Evolutionary conservation across 2,888 invertebrate genomes (phyloP).

Genomic region (Ectobius pallidus): DNA sequence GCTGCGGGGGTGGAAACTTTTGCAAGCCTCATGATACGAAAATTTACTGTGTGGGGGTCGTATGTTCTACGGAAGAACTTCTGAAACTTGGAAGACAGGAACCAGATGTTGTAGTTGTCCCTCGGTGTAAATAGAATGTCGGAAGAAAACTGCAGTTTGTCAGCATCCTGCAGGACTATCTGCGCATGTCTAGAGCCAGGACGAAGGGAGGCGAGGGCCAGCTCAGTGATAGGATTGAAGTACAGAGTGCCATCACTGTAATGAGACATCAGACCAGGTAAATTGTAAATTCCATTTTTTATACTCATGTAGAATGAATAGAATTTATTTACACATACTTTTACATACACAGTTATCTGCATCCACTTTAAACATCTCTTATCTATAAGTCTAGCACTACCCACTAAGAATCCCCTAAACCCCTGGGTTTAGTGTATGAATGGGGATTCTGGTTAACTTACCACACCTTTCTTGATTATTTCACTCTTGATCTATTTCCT

Average conservation of each 20-base stretch:
- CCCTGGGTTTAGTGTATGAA: no score
- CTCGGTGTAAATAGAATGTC: conserved; percentile 72
- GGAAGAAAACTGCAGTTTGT: conserved; percentile 77
- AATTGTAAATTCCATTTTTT: no score
- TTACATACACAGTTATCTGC: no score
- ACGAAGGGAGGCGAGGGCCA: conserved; percentile 81
- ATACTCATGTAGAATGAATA: no score
- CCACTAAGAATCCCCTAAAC: no score
- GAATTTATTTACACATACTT: no score
- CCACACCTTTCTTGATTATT: no score
- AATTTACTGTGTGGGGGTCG: conserved; percentile 71
- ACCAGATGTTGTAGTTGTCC: conserved; percentile 76
- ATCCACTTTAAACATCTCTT: no score
- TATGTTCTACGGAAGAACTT: conserved; percentile 76
- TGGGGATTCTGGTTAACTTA: no score
- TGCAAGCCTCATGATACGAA: conserved; percentile 70
- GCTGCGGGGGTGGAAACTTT: background rate
- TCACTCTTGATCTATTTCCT: no score
- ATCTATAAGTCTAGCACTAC: no score
- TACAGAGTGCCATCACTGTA: conserved; percentile 72
- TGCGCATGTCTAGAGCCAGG: conserved; percentile 61
- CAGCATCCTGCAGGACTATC: conserved; percentile 72
- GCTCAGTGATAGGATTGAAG: conserved; percentile 80
- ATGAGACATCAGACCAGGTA: no score
- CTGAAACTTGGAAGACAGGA: conserved; percentile 77